Evolutionary conservation across 2,113 vertebrate species (phyloP), one percentile per base, ranked within the genome.

Genomic region (Fulmarus glacialis): DNA sequence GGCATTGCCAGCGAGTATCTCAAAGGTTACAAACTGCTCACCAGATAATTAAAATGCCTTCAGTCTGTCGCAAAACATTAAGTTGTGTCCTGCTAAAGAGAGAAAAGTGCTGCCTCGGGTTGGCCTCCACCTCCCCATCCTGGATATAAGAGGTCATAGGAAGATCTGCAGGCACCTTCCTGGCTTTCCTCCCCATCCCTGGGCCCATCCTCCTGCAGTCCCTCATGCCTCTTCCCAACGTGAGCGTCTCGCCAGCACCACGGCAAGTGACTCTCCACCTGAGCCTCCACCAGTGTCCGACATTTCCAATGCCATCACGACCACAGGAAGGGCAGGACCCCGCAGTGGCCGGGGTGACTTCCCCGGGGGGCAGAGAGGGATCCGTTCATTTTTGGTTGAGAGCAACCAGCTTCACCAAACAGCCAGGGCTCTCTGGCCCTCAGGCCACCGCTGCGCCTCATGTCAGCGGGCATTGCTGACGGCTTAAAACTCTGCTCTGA

Each of bases 181-280:
- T 11, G 6, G 20, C 40, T 82, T 74, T 87, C 13, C 48, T 52
- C 6, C 18, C 71, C 20, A 29, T 36, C 52, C 43, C 15, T 34
- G 15, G 29, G 20, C 40, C 62, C 2, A 0, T 40, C 24, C 4
- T 77, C 30, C 38, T 48, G 73, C 42, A 53, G 36, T 23, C 34
- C 68, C 15, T 82, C 27, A 2, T 40, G 42, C 17, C 8, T 48
- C 16, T 29, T 80, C 58, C 22, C 58, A 45, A 11, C 2, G 0
- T 2, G 4, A 52, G 11, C 22, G 0, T 48, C 60, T n/a, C 0
- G 0, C 43, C 48, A 84, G 26, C 1, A 3, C 24, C 29, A 38
- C 3, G 7, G 81, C 18, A 58, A 59, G 23, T 45, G 34, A 48
- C 36, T 62, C 20, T 58, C 34, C 36, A 36, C 19, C 40, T 45